Evolutionary conservation across 2,797 vertebrate genomes (phyloP), one percentile per base, ranked within the genome.

Genomic region (Helostoma temminkii): DNA sequence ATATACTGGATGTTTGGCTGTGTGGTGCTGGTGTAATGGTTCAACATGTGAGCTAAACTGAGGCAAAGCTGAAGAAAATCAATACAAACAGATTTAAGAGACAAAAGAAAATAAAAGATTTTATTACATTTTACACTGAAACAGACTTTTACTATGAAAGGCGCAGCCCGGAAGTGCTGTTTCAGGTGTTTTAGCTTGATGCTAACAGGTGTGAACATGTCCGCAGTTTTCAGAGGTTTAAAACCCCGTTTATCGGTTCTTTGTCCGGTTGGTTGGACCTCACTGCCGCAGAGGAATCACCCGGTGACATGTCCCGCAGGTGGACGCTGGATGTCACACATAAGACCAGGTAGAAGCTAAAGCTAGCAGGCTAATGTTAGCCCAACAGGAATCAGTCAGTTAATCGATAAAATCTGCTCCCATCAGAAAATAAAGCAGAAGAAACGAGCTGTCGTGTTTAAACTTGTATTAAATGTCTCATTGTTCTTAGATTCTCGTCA

Each of bases 61-160:
- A n/a, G n/a, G n/a, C n/a, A n/a, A n/a, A n/a, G n/a, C n/a, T n/a
- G n/a, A n/a, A n/a, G n/a, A n/a, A n/a, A n/a, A n/a, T n/a, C n/a
- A n/a, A n/a, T n/a, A n/a, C n/a, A n/a, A n/a, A n/a, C n/a, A n/a
- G n/a, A n/a, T n/a, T n/a, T n/a, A n/a, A n/a, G n/a, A n/a, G n/a
- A n/a, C n/a, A n/a, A n/a, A n/a, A n/a, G n/a, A n/a, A 1, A 10
- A 32, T n/a, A n/a, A n/a, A n/a, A n/a, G n/a, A n/a, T n/a, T n/a
- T n/a, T n/a, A n/a, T 30, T 30, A 30, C 28, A 5, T 8, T 2
- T 1, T 11, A 2, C 0, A 4, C 4, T 22, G 0, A 12, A 32
- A 26, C 18, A 0, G 16, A 14, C 47, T 16, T n/a, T 84, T 87
- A 84, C n/a, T 81, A 71, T 81, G 82, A 49, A 81, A 70, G n/a